Conservation (phyloP, 2,797 vertebrate species). For the Trematomus bernacchii region DNA sequence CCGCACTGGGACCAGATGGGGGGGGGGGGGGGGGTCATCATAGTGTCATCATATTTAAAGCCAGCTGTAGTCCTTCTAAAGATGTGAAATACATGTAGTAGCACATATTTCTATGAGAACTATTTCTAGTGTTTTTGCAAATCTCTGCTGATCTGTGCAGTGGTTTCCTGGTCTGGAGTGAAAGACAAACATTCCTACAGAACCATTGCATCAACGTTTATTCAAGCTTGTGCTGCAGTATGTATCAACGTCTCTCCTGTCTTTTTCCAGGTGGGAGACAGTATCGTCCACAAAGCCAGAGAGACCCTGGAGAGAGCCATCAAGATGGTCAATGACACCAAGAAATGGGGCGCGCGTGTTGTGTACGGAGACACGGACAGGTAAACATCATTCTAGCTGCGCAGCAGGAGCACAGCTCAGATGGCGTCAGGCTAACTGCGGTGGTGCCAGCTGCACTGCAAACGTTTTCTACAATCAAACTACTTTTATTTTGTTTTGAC, state of each 20-base stretch:
- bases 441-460: neutral
- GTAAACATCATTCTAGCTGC: slow-evolving; percentile 16
- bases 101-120: neutral
- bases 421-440: no score
- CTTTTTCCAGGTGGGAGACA: slow-evolving; percentile 91
- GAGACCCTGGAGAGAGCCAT: slow-evolving; percentile 98
- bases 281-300: slow-evolving; percentile 97
- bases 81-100: neutral
- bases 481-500: neutral
- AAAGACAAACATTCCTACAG: neutral
- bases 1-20: neutral
- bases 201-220: neutral
- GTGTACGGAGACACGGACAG: slow-evolving; percentile 97
- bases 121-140: neutral
- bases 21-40: neutral
- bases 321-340: slow-evolving; percentile 96
- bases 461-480: neutral
- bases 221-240: neutral
- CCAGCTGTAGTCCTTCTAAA: neutral
- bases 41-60: slow-evolving; percentile 3
- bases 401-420: neutral
- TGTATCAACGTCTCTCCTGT: neutral
- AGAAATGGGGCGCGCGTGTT: slow-evolving; percentile 96
- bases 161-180: neutral
- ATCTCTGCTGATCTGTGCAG: neutral